Conservation (phyloP, 2,888 invertebrate species). For the Pristionchus maxplancki region DNA sequence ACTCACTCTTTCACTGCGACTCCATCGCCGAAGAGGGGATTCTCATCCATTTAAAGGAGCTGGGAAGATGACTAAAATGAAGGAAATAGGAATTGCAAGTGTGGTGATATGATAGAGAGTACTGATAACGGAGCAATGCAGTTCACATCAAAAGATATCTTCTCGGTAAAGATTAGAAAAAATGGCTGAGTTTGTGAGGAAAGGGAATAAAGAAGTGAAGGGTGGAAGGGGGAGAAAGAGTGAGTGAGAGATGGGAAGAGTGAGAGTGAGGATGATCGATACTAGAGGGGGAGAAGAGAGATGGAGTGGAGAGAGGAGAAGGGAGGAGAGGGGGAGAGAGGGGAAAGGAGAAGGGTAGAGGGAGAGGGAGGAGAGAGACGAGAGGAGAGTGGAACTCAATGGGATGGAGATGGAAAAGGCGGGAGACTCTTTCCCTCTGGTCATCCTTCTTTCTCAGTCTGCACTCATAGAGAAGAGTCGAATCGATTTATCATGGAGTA, state of each 20-base stretch:
- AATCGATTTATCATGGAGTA: constrained; percentile 26
- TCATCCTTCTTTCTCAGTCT: background rate
- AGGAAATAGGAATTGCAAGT: background rate
- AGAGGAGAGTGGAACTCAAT: background rate
- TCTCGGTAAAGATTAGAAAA: background rate
- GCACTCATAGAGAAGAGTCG: background rate
- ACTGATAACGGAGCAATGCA: too few species aligned
- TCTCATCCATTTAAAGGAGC: background rate
- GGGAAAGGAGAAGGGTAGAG: background rate
- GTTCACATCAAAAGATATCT: too few species aligned
- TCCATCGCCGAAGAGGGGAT: background rate
- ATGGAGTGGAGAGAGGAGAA: background rate
- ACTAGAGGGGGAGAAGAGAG: constrained; percentile 2
- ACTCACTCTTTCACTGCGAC: constrained; percentile 3
- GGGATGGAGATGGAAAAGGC: background rate
- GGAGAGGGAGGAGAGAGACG: background rate
- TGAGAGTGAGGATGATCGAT: constrained; percentile 18
- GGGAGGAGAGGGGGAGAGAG: background rate
- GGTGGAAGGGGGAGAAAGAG: background rate
- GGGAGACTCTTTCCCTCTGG: background rate
- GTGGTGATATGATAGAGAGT: background rate
- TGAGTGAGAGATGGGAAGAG: background rate
- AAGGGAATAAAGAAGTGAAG: background rate
- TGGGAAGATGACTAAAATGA: background rate
- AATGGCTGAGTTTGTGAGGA: background rate